phyloP scores from a whole-genome alignment of 2,797 vertebrate genomes.

The Falco concolor region DNA sequence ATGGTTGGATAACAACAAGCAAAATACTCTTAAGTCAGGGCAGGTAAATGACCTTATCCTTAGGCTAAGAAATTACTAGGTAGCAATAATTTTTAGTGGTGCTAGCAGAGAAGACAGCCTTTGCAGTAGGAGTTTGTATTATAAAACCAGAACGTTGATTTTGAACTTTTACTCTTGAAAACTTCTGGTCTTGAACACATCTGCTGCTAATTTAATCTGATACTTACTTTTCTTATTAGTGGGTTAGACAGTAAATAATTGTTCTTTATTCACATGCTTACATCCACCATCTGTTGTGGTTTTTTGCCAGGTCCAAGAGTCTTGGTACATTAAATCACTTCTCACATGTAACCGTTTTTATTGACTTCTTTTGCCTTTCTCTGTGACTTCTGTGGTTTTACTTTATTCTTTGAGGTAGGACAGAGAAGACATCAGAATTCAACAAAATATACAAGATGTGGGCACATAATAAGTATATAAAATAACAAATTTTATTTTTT shows the following conservation, averaged over 20 bases:
- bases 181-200: neutral
- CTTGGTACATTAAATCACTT: neutral
- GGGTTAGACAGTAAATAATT: neutral
- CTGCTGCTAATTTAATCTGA: neutral
- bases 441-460: neutral
- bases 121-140: neutral
- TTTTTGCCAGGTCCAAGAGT: neutral
- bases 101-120: neutral
- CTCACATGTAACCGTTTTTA: neutral
- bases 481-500: neutral
- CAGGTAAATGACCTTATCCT: neutral
- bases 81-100: neutral
- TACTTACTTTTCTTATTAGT: neutral
- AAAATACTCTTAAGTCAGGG: neutral
- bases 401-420: neutral
- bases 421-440: neutral
- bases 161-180: neutral
- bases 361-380: neutral
- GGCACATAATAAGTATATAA: neutral
- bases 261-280: neutral
- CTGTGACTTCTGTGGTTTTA: neutral
- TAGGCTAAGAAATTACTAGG: neutral
- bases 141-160: neutral
- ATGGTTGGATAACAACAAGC: neutral
- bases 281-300: neutral